Evolutionary conservation across 2,888 invertebrate species (phyloP), one percentile per base, ranked within the genome.

Genomic region (Eupeodes latifasciatus): DNA sequence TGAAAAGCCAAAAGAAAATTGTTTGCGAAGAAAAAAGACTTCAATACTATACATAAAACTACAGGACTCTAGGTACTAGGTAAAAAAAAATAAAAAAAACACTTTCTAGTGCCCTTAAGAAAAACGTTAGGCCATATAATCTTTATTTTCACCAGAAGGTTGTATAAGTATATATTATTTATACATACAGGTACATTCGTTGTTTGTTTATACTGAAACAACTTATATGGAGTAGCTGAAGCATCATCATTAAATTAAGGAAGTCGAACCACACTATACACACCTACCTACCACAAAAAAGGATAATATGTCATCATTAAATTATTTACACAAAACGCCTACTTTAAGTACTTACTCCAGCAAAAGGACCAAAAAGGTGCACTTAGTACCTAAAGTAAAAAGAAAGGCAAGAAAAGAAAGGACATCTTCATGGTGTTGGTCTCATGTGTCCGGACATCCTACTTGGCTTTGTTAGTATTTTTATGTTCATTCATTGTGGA

Each of bases 371-470:
- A 74, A 84, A 79, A 85, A 81, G 51, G 81, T 72, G 66, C 44
- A 47, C 62, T 34, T 34, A 55, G 80, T 27, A 27, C 27, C 27
- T 27, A 27, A 27, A 27, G 27, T 10, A 12, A 19, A 27, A 47
- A n/a, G 44, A 11, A 27, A 69, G 40, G 40, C 1, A 72, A 75
- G 59, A 76, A 66, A 75, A 53, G 83, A 83, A 87, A 72, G 79
- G 79, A 80, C 87, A 83, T 40, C 47, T 34, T 34, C n/a, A 71
- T 47, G 44, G 64, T 53, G 53, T 61, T 83, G 72, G 72, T 84
- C 87, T 87, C 87, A 84, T 87, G 80, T 87, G 80, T 84, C 87
- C 87, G 87, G 87, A 87, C 87, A 87, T 87, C 87, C 87, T 87
- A 84, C 74, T 77, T 62, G 72, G 62, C 80, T 75, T 79, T 75